Base-by-base conservation (phyloP, 2,888 invertebrate species). In the Ornithoptera alexandrae region DNA sequence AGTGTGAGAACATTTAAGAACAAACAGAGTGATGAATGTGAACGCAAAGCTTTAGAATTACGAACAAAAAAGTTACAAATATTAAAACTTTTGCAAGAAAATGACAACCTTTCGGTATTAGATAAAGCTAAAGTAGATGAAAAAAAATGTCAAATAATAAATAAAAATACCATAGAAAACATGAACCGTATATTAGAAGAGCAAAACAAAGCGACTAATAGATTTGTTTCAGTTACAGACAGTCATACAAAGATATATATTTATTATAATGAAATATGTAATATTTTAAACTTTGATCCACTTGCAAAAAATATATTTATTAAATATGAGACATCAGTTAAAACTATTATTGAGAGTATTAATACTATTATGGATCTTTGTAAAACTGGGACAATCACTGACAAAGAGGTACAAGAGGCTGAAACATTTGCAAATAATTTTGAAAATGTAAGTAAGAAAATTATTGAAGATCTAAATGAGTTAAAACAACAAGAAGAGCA, bases 401-500 rank as follows among this genome's bases (percentile, higher is more conserved):
- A 93, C 12, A 84, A 91, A 73, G 94, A 94, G 78, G 89, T 94
- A 0, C 91, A 92, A 74, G 90, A 92, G 75, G 94, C 94, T n/a
- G 93, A 93, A 73, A 85, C 90, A 71, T 81, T 93, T 60, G 84
- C 91, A 69, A 75, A 74, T 82, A 94, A 84, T 84, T 93, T 84
- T 68, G 93, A 93, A 72, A 92, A 93, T 74, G 80, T 94, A 39
- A 88, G 85, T 36, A 84, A 84, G 56, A 88, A 88, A 75, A 83
- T 94, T 62, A 70, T 86, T 62, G 80, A 89, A 73, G 90, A 92
- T 62, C 70, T 93, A 60, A 79, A 86, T 71, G 77, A 77, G 62
- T 62, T 79, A 0, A 86, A 84, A 74, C 78, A 82, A 72, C 79
- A 85, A 73, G 84, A 86, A 71, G 39, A 74, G 6, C 59, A 81